phyloP scores from a whole-genome alignment of 2,113 vertebrate species.

The Tor tambroides region DNA sequence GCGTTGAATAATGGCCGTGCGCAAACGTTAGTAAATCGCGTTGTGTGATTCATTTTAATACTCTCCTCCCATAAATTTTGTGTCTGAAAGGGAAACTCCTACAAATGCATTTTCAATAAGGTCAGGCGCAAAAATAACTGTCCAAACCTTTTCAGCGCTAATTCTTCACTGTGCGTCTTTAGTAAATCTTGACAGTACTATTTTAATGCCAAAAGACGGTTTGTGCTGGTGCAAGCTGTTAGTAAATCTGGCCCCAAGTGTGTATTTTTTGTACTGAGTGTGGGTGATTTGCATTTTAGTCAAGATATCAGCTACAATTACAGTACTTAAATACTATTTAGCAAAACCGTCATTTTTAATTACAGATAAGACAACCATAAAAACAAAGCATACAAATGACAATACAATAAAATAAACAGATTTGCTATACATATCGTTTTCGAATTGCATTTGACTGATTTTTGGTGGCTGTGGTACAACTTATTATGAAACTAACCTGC shows the following conservation, averaged over 20 bases:
- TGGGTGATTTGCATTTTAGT: not conserved
- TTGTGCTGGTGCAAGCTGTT: too few species aligned
- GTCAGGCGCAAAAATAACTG: too few species aligned
- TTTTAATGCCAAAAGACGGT: too few species aligned
- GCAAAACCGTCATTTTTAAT: not conserved
- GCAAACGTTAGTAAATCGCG: too few species aligned
- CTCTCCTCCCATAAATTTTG: too few species aligned
- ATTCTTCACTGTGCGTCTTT: too few species aligned
- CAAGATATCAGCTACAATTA: not conserved
- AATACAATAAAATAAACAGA: not conserved
- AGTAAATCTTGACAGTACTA: too few species aligned
- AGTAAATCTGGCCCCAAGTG: not conserved
- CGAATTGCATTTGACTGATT: not conserved
- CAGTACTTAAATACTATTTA: not conserved
- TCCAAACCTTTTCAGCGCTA: too few species aligned
- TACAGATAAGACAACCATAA: not conserved
- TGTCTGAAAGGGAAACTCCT: too few species aligned
- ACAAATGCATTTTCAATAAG: too few species aligned
- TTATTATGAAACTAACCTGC: constrained; percentile 82
- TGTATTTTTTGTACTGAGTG: not conserved
- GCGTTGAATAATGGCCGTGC: too few species aligned
- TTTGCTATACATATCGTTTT: not conserved
- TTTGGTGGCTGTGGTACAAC: not conserved
- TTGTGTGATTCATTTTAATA: too few species aligned
- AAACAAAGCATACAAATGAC: not conserved